A percentile compares a stretch with the other conserved stretches of the same genome.
phyloP scores from a whole-genome alignment of 2,797 vertebrate species.

The Pangasius sanitwongsei region DNA sequence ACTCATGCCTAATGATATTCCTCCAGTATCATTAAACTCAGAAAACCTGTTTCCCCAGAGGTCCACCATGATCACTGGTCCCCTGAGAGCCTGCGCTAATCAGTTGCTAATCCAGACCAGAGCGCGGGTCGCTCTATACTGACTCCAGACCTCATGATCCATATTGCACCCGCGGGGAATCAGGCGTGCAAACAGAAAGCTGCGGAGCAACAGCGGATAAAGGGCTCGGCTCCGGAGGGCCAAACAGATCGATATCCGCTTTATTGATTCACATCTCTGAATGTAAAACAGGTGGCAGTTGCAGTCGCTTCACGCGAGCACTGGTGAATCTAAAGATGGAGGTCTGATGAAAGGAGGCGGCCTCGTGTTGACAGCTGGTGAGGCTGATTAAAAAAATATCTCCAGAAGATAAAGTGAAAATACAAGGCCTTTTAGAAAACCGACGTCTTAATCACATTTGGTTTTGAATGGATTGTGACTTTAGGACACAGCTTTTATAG shows the following conservation, averaged over 20 bases:
- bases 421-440: not conserved
- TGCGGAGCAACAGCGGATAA: constrained; percentile 45
- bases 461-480: not conserved
- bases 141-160: constrained; percentile 28
- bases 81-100: constrained; percentile 42
- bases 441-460: not conserved
- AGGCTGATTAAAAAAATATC: not conserved
- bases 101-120: constrained; percentile 28
- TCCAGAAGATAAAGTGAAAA: not conserved
- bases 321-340: constrained; percentile 6
- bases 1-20: not conserved
- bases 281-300: constrained; percentile 61
- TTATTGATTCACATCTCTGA: constrained; percentile 52
- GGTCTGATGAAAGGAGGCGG: constrained; percentile 14
- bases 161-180: constrained; percentile 55
- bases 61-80: not conserved
- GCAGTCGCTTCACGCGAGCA: constrained; percentile 8
- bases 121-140: not conserved
- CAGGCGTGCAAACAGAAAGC: constrained; percentile 50
- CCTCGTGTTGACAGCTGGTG: constrained; percentile 1
- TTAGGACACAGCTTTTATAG: not conserved
- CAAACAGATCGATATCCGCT: constrained; percentile 55
- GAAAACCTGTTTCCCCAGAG: not conserved
- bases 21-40: not conserved
- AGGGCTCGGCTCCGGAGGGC: constrained; percentile 28